Evolutionary conservation across 2,888 invertebrate genomes (phyloP).

Genomic region (Drosophila setosimentum): DNA sequence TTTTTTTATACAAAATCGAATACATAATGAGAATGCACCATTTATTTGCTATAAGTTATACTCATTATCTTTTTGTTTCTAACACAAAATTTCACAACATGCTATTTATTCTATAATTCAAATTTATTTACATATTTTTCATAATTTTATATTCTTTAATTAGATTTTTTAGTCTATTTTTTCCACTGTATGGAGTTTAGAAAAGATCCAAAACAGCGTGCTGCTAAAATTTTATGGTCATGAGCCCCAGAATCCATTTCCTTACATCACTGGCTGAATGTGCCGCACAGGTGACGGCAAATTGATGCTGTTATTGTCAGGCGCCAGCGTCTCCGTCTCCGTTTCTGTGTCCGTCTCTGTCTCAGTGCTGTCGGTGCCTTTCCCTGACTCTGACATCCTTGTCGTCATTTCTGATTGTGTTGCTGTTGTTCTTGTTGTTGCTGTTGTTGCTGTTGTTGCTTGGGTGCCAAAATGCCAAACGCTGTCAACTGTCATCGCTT

Average conservation of each 20-base stretch:
- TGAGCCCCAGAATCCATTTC: constrained; percentile 37
- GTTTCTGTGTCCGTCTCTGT: neutral
- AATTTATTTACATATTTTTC: neutral
- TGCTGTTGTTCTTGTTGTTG: neutral
- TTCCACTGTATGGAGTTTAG: constrained; percentile 31
- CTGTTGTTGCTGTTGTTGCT: constrained; percentile 21
- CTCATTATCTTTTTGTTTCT: neutral
- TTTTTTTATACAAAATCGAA: neutral
- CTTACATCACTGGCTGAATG: constrained; percentile 56
- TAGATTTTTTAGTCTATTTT: neutral
- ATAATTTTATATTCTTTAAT: neutral
- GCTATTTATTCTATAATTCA: neutral
- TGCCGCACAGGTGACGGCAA: constrained; percentile 75
- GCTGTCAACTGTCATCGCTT: constrained; percentile 64
- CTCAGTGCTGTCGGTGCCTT: constrained; percentile 12
- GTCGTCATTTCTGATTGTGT: constrained; percentile 9
- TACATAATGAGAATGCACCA: neutral
- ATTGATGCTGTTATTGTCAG: constrained; percentile 78
- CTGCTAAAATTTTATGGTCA: constrained; percentile 74
- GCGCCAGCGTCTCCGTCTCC: constrained; percentile 11
- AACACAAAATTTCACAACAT: neutral
- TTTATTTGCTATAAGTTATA: neutral
- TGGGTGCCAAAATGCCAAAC: constrained; percentile 69
- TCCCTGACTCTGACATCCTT: constrained; percentile 6
- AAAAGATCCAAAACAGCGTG: constrained; percentile 50